phyloP scores from a whole-genome alignment of 2,797 vertebrate genomes.

The Channallabes apus region DNA sequence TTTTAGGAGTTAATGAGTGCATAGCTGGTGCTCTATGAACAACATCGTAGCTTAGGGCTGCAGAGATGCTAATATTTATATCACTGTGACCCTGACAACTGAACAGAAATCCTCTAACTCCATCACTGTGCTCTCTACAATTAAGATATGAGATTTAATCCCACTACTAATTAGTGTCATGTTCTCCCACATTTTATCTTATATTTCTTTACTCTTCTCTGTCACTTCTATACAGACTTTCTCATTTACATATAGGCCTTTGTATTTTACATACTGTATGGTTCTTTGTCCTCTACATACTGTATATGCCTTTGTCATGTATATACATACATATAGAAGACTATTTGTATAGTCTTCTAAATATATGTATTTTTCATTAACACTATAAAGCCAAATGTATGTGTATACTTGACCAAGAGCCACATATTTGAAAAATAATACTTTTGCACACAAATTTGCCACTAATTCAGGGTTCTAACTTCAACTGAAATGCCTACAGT shows the following conservation, averaged over 20 bases:
- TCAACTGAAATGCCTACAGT: background rate
- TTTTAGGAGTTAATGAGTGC: constrained; percentile 50
- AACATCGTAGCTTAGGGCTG: constrained; percentile 64
- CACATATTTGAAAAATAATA: no score
- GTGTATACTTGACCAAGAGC: background rate
- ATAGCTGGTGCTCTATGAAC: constrained; percentile 58
- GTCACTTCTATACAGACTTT: background rate
- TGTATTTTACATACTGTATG: background rate
- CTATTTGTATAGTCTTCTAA: no score
- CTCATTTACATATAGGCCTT: background rate
- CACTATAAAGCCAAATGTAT: background rate
- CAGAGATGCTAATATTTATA: constrained; percentile 68
- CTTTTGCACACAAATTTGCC: background rate
- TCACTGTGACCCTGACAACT: constrained; percentile 62
- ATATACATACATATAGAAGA: no score
- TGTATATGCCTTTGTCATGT: background rate
- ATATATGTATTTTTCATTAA: background rate
- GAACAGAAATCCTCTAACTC: constrained; percentile 71
- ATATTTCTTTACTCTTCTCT: background rate
- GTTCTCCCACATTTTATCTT: background rate
- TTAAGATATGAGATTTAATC: constrained; percentile 73
- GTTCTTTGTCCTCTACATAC: background rate
- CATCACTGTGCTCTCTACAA: constrained; percentile 67
- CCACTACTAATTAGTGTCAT: constrained; percentile 44
- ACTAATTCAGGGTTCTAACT: background rate